A percentile compares a stretch with the other conserved stretches of the same genome.
Conservation (phyloP, 2,113 vertebrate species). For the Alexandromys fortis region DNA sequence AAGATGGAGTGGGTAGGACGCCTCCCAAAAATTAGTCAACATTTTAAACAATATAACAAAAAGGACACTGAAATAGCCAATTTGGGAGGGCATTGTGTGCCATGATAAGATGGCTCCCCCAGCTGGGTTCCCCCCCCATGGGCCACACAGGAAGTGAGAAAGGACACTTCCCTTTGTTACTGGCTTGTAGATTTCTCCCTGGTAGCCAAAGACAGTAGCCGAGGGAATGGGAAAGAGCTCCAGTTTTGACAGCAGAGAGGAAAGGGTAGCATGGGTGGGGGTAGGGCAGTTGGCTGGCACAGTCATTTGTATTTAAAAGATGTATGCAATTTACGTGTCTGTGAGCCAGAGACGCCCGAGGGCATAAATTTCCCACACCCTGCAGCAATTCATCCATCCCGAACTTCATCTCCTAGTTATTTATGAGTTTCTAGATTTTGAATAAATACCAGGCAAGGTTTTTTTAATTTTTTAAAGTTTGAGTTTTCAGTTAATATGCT, state of each 20-base stretch:
- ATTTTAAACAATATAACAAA: neutral
- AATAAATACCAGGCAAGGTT: constrained; percentile 51
- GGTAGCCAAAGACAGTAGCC: neutral
- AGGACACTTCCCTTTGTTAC: neutral
- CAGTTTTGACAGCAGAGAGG: neutral
- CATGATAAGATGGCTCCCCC: neutral
- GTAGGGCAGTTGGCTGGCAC: neutral
- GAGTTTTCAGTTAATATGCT: constrained; percentile 54
- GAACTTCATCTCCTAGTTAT: constrained; percentile 47
- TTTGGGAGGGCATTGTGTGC: neutral
- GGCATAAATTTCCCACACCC: constrained; percentile 52
- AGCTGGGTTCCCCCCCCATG: neutral
- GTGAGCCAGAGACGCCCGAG: constrained; percentile 43
- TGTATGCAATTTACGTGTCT: neutral
- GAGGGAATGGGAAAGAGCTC: neutral
- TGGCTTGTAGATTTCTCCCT: neutral
- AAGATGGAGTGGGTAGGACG: neutral
- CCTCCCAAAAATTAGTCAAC: neutral
- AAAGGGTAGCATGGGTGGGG: neutral
- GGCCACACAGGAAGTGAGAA: neutral
- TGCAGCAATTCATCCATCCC: constrained; percentile 8
- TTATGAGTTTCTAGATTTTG: constrained; percentile 64
- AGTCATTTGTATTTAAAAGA: constrained; percentile 57
- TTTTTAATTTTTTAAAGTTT: constrained; percentile 10
- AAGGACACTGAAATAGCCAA: neutral